phyloP scores from a whole-genome alignment of 2,888 invertebrate species.

The Clistopyga incitator region DNA sequence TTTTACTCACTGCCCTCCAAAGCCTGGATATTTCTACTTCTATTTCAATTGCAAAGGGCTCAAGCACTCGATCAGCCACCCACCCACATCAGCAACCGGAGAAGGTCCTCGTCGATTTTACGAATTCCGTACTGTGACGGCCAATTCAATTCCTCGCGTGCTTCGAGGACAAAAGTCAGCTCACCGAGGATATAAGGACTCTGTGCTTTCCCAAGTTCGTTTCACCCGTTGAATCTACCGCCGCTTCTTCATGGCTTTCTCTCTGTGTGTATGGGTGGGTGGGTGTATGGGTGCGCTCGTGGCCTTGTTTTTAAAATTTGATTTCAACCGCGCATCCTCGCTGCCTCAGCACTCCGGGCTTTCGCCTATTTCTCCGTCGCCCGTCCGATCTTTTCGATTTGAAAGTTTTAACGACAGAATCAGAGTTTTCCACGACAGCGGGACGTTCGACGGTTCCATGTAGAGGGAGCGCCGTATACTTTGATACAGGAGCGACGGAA shows the following conservation, averaged over 20 bases:
- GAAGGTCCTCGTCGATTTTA: conserved; percentile 22
- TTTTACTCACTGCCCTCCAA: not conserved
- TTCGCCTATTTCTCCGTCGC: conserved; percentile 15
- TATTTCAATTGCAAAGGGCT: conserved; percentile 19
- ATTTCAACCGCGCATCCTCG: conserved; percentile 66
- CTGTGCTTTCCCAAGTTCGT: conserved; percentile 45
- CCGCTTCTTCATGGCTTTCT: too few species aligned
- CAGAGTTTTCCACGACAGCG: conserved; percentile 61
- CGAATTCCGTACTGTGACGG: conserved; percentile 50
- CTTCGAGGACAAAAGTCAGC: conserved; percentile 32
- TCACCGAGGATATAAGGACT: conserved; percentile 22
- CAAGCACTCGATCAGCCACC: not conserved
- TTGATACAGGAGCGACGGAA: conserved; percentile 13
- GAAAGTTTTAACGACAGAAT: conserved; percentile 70
- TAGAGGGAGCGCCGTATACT: conserved; percentile 47
- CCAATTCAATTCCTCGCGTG: conserved; percentile 65
- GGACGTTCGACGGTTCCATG: conserved; percentile 15
- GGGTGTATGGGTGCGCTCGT: conserved; percentile 26
- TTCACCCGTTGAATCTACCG: conserved; percentile 10
- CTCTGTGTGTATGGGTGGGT: too few species aligned
- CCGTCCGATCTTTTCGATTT: conserved; percentile 73
- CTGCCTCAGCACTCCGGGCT: not conserved
- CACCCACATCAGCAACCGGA: not conserved
- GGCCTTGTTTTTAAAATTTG: conserved; percentile 70
- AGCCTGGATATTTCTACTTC: conserved; percentile 11